Evolutionary conservation across 2,888 invertebrate genomes (phyloP).

Genomic region (Ectemnius continuus): DNA sequence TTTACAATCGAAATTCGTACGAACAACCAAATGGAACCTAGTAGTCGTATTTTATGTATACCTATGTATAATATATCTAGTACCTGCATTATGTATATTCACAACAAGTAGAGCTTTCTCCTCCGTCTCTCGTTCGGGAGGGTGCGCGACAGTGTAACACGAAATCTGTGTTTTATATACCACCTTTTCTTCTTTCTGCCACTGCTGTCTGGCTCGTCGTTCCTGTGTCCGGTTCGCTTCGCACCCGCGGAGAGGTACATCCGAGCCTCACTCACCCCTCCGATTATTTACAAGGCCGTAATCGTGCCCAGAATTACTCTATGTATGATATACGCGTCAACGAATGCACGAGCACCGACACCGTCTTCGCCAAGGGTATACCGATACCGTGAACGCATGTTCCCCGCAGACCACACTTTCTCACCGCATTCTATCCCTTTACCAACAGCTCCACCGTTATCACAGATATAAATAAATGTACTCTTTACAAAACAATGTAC

Average conservation of each 20-base stretch:
- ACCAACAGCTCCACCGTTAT: conserved; percentile 63
- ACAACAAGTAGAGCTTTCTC: conserved; percentile 68
- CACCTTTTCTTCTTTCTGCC: conserved; percentile 3
- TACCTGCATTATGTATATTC: conserved; percentile 71
- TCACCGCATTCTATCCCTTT: conserved; percentile 25
- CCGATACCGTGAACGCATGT: conserved; percentile 41
- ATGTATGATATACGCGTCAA: conserved; percentile 65
- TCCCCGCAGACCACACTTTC: conserved; percentile 64
- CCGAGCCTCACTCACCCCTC: conserved; percentile 36
- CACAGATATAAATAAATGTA: conserved; percentile 78
- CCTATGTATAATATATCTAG: conserved; percentile 62
- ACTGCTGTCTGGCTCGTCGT: background rate
- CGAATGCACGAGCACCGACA: conserved; percentile 68
- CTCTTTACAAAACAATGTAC: conserved; percentile 75
- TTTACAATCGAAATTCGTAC: conserved; percentile 75
- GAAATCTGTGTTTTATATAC: conserved; percentile 33
- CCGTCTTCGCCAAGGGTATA: conserved; percentile 59
- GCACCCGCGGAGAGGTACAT: conserved; percentile 22
- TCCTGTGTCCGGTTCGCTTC: background rate
- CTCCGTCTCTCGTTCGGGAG: conserved; percentile 30
- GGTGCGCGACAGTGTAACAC: conserved; percentile 54
- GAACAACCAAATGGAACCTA: conserved; percentile 72
- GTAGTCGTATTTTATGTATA: conserved; percentile 59
- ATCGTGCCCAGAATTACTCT: conserved; percentile 58
- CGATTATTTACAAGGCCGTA: conserved; percentile 70